phyloP scores from a whole-genome alignment of 2,113 vertebrate genomes.

The Xyrauchen texanus region DNA sequence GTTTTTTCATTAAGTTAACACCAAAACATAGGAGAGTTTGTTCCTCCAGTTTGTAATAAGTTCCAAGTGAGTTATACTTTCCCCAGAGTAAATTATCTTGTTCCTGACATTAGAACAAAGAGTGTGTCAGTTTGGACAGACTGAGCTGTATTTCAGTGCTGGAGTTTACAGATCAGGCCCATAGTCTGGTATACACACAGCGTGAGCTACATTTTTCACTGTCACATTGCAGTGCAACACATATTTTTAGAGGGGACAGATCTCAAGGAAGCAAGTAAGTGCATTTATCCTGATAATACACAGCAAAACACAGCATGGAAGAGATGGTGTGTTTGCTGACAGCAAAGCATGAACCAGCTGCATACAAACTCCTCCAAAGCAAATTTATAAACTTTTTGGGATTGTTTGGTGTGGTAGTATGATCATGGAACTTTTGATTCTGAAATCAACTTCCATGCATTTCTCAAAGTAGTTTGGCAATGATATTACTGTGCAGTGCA shows the following conservation, averaged over 20 bases:
- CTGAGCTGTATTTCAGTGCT: constrained; percentile 22
- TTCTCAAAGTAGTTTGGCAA: neutral
- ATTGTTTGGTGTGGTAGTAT: neutral
- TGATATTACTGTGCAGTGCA: neutral
- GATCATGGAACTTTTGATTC: neutral
- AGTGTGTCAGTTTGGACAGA: constrained; percentile 20
- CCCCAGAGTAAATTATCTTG: constrained; percentile 31
- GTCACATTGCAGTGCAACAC: constrained; percentile 2
- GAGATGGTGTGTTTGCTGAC: constrained; percentile 26
- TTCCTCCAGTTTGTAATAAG: constrained; percentile 4
- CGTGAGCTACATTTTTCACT: constrained; percentile 31
- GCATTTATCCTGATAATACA: constrained; percentile 40
- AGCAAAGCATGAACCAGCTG: neutral
- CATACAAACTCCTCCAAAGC: neutral
- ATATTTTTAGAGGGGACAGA: constrained; percentile 29
- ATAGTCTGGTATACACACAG: neutral
- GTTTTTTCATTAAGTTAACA: neutral
- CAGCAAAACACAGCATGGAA: constrained; percentile 19
- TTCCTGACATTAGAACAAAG: constrained; percentile 41
- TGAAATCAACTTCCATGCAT: neutral
- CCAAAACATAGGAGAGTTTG: neutral
- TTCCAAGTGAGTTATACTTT: constrained; percentile 22
- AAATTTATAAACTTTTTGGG: neutral
- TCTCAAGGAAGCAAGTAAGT: constrained; percentile 38
- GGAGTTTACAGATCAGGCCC: constrained; percentile 30